These are phyloP conservation scores for Pantherophis guttatus DNA, from an alignment of 2,113 vertebrate species.

Conservation along the genomic window DNA sequence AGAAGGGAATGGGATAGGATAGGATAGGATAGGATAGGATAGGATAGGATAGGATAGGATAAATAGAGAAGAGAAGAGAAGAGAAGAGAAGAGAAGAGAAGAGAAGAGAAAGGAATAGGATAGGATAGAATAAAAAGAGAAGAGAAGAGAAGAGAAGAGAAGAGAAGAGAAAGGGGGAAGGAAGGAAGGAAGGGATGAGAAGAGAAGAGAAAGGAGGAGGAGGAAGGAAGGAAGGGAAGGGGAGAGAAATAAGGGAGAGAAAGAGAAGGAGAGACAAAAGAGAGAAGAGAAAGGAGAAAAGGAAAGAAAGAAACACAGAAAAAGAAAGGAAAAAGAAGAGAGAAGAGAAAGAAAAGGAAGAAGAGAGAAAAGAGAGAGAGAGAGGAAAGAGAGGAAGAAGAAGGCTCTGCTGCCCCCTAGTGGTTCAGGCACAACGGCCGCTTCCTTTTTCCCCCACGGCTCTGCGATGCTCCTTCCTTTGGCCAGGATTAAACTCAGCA, in stretches of 20 bases:
- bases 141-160: not conserved
- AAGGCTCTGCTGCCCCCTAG: constrained; percentile 44
- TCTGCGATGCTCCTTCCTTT: not conserved
- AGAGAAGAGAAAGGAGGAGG: too few relatives aligned
- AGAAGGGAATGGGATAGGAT: fast-evolving
- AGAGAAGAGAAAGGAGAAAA: fast-evolving
- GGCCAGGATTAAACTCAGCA: not conserved
- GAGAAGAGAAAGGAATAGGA: too few relatives aligned
- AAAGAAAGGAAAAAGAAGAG: fast-evolving
- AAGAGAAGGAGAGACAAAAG: fast-evolving
- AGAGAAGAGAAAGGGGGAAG: too few relatives aligned
- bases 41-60: too few relatives aligned
- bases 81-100: too few relatives aligned
- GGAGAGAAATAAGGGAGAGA: fast-evolving
- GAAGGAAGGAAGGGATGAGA: too few relatives aligned
- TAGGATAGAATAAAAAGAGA: too few relatives aligned
- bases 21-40: too few relatives aligned
- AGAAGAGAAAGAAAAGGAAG: fast-evolving
- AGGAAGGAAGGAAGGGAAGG: too few relatives aligned
- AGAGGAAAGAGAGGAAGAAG: too few relatives aligned
- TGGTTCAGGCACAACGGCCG: not conserved
- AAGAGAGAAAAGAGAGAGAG: too few relatives aligned
- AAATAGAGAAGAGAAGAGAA: too few relatives aligned
- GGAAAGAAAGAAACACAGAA: fast-evolving
- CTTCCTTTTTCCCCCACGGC: not conserved